phyloP scores from a whole-genome alignment of 2,888 invertebrate genomes.

The Lepetodrilus schrolli region DNA sequence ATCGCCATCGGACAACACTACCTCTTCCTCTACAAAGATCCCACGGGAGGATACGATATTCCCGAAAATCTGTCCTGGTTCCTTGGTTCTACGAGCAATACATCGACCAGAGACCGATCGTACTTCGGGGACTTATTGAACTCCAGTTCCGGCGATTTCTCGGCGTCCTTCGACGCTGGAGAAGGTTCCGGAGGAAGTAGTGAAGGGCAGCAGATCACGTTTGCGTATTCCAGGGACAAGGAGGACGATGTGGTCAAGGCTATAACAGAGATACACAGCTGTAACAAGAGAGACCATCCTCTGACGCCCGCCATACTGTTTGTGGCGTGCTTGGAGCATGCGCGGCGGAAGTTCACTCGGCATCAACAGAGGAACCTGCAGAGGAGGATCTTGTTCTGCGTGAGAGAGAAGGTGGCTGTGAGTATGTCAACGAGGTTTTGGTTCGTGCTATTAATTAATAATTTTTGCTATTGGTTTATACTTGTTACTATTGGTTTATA shows the following conservation, averaged over 20 bases:
- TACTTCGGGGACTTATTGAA: not conserved
- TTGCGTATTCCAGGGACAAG: slow-evolving; percentile 57
- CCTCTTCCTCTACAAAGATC: slow-evolving; percentile 69
- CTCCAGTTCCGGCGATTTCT: slow-evolving; percentile 28
- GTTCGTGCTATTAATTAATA: too few species aligned
- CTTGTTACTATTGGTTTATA: too few species aligned
- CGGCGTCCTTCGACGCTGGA: slow-evolving; percentile 32
- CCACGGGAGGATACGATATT: slow-evolving; percentile 59
- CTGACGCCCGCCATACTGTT: slow-evolving; percentile 61
- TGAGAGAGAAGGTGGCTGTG: slow-evolving; percentile 60
- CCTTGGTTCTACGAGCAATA: not conserved
- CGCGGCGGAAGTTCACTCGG: slow-evolving; percentile 53
- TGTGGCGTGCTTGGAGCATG: slow-evolving; percentile 62
- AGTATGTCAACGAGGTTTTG: too few species aligned
- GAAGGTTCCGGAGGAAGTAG: not conserved
- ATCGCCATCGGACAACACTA: slow-evolving; percentile 66
- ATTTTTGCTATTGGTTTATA: too few species aligned
- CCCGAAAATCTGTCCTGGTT: slow-evolving; percentile 61
- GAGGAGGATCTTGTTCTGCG: slow-evolving; percentile 50
- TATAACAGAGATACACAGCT: slow-evolving; percentile 57
- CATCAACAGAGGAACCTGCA: slow-evolving; percentile 55
- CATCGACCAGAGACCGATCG: not conserved
- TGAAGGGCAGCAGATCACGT: slow-evolving; percentile 44
- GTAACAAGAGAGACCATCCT: slow-evolving; percentile 47
- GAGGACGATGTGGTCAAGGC: slow-evolving; percentile 64